Conservation (phyloP, 1,140 invertebrate species). For the Drosophila kikkawai region DNA sequence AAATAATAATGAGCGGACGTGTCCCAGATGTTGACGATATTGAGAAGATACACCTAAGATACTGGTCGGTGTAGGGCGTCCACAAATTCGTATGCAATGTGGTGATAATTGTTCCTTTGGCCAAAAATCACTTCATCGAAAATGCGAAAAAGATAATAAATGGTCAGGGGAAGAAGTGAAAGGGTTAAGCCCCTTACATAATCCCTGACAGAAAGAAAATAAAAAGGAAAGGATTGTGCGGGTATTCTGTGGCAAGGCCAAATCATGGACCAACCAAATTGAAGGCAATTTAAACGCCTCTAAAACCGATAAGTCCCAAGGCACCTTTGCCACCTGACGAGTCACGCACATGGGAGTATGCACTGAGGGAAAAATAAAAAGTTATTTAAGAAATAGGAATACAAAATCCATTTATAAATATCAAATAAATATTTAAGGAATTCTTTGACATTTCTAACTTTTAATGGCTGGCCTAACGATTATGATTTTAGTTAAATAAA, state of each 20-base stretch:
- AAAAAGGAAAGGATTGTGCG: neutral
- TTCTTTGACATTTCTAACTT: too few relatives aligned
- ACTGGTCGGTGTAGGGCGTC: constrained; percentile 8
- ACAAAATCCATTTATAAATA: too few relatives aligned
- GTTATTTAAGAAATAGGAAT: neutral
- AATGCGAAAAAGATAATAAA: constrained; percentile 34
- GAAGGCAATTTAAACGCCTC: constrained; percentile 45
- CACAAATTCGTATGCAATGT: constrained; percentile 34
- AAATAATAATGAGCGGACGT: constrained; percentile 77
- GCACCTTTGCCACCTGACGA: constrained; percentile 22
- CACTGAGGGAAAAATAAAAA: neutral
- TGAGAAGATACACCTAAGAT: neutral
- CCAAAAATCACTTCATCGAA: constrained; percentile 54
- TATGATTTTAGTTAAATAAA: too few relatives aligned
- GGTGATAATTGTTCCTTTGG: constrained; percentile 53
- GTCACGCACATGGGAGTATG: constrained; percentile 30
- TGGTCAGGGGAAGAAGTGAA: constrained; percentile 27
- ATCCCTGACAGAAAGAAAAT: neutral
- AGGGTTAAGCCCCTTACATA: constrained; percentile 15
- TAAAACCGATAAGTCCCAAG: constrained; percentile 19
- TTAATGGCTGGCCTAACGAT: too few relatives aligned
- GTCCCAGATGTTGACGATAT: constrained; percentile 49
- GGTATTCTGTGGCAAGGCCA: constrained; percentile 38
- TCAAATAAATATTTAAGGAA: neutral
- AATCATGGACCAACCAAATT: constrained; percentile 16